Base-by-base conservation (phyloP, 2,888 invertebrate genomes). In the Spodoptera exigua region DNA sequence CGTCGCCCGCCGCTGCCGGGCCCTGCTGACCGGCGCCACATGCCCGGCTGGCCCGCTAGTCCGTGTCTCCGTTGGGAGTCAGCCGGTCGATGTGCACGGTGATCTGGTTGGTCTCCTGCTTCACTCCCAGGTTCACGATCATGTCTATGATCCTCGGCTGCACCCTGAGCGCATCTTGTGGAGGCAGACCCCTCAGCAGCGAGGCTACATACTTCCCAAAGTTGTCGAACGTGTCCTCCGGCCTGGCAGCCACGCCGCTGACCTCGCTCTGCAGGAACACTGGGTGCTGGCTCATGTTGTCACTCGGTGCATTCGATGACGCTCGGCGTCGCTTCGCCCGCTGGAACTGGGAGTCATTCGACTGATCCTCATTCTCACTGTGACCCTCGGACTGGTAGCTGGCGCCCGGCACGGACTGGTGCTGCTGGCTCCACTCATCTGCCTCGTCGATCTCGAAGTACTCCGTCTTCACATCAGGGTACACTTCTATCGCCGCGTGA, bases 131-230 rank as follows among this genome's bases (percentile, higher is more conserved):
- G 4, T 40, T n/a, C 21, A 69, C 60, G 5, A 83, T 74, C 41
- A 81, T 43, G 1, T 57, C 62, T 0, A 84, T 58, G 14, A 84
- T 78, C 59, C 74, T 70, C 0, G 89, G 84, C 65, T 89, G 86
- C 27, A 89, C 47, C 14, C 61, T 57, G 52, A 84, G 35, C 0
- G 88, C 86, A 12, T 74, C 73, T 16, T 77, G 57, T 0, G 60
- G 57, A 0, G 89, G 85, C 64, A 89, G 58, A 3, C 41, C 69
- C 44, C 83, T 75, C 35, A 89, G 39, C 51, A 89, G 54, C 1
- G 84, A 79, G 0, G 87, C 83, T 2, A 89, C 76, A 5, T 89
- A 87, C 43, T 74, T 84, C 7, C 86, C 89, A 35, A 89, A 89
- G 1, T 58, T 76, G n/a, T 85, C 88, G 17, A 72, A 83, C 5